These are phyloP conservation scores for Orchesellides sinensis DNA, from an alignment of 2,888 invertebrate genomes.

Conservation along the genomic window DNA sequence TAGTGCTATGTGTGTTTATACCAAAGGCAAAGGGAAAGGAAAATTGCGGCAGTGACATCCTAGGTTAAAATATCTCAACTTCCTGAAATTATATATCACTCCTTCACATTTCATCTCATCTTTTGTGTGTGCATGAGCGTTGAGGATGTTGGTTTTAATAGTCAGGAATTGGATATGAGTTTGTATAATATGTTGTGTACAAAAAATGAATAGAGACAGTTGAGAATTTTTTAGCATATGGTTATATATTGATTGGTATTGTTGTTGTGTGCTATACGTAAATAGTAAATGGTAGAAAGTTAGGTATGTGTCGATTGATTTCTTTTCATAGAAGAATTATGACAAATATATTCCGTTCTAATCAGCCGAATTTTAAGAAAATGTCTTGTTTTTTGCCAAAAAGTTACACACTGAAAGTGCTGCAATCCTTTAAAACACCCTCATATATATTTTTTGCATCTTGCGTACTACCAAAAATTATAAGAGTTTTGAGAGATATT, in stretches of 20 bases:
- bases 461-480: conserved; percentile 22
- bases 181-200: conserved; percentile 65
- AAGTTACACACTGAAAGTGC: not conserved
- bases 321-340: too few species aligned
- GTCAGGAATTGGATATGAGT: conserved; percentile 45
- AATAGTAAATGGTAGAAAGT: too few species aligned
- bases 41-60: conserved; percentile 66
- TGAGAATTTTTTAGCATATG: too few species aligned
- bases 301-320: too few species aligned
- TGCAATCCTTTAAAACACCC: not conserved
- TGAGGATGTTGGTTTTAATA: too few species aligned
- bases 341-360: too few species aligned
- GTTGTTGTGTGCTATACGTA: too few species aligned
- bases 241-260: too few species aligned
- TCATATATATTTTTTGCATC: conserved; percentile 2
- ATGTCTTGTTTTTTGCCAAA: not conserved
- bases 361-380: too few species aligned
- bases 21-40: not conserved
- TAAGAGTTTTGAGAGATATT: conserved; percentile 6
- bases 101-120: not conserved
- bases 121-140: not conserved
- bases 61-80: conserved; percentile 62
- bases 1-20: not conserved
- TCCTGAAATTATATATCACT: conserved; percentile 19
- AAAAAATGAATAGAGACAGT: too few species aligned